Conservation (phyloP, 2,888 invertebrate genomes). For the Electrophaes corylata region DNA sequence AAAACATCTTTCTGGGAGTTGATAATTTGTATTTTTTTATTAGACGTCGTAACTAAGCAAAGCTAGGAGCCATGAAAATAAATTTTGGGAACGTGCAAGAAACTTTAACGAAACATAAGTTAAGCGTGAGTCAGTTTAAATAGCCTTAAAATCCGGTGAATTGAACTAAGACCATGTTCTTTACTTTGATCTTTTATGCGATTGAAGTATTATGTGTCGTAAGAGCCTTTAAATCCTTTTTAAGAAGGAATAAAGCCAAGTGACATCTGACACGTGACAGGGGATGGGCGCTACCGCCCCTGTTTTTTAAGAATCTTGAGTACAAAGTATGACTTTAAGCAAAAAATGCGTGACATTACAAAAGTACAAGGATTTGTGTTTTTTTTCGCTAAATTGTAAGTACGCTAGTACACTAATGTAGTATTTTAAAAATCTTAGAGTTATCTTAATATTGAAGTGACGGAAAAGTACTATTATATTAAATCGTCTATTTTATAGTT, state of each 20-base stretch:
- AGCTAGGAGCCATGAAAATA: too few species aligned
- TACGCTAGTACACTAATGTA: too few species aligned
- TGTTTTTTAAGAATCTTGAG: slow-evolving; percentile 25
- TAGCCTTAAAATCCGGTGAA: slow-evolving; percentile 36
- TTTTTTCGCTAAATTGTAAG: background rate
- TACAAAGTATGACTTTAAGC: slow-evolving; percentile 12
- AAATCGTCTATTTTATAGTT: too few species aligned
- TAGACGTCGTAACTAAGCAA: too few species aligned
- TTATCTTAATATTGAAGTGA: too few species aligned
- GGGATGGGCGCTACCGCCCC: slow-evolving; percentile 45
- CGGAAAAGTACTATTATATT: too few species aligned
- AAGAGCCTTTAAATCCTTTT: slow-evolving; percentile 56
- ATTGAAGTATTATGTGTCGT: slow-evolving; percentile 62
- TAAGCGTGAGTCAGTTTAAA: slow-evolving; percentile 18
- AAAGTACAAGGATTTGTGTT: too few species aligned
- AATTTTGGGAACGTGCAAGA: background rate
- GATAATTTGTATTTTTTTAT: too few species aligned
- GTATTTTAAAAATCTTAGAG: too few species aligned
- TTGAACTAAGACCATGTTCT: slow-evolving; percentile 43
- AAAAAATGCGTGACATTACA: background rate
- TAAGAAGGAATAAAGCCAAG: slow-evolving; percentile 53
- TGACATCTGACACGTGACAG: slow-evolving; percentile 58
- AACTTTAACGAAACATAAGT: slow-evolving; percentile 27
- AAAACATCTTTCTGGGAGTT: too few species aligned
- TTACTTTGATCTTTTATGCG: slow-evolving; percentile 47